A percentile compares a stretch with the other conserved stretches of the same genome.
These are phyloP conservation scores for Hippoglossus hippoglossus DNA, from an alignment of 2,797 vertebrate species.

Conservation along the genomic window DNA sequence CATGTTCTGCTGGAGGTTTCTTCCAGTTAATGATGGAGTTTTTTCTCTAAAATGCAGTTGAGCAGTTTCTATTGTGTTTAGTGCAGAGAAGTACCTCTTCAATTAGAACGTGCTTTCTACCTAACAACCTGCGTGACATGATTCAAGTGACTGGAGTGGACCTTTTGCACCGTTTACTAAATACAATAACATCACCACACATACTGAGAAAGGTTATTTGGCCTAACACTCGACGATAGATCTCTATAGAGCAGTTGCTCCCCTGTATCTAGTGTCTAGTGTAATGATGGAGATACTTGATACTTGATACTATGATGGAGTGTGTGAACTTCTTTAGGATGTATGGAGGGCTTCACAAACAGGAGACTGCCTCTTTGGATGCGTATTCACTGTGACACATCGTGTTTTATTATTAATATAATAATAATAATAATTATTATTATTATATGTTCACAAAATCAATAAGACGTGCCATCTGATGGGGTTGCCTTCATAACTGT, in stretches of 20 bases:
- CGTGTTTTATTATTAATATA: not conserved
- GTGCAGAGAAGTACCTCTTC: not conserved
- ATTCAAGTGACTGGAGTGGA: too few relatives aligned
- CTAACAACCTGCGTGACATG: not conserved
- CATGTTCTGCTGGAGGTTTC: too few relatives aligned
- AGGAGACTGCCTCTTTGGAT: not conserved
- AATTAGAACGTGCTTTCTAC: not conserved
- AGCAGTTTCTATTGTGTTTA: too few relatives aligned
- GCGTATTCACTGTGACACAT: not conserved
- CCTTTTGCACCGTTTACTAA: too few relatives aligned
- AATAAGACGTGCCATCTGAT: too few relatives aligned
- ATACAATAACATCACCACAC: conserved; percentile 8
- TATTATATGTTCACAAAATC: too few relatives aligned
- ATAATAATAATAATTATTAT: too few relatives aligned
- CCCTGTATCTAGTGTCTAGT: not conserved
- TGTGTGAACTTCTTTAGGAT: not conserved
- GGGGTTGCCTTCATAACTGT: too few relatives aligned
- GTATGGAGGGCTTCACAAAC: not conserved
- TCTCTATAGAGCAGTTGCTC: not conserved
- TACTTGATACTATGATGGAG: not conserved
- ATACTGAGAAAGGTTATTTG: not conserved
- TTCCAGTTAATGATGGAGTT: too few relatives aligned
- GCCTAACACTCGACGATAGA: not conserved
- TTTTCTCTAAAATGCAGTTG: too few relatives aligned
- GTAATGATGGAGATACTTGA: conserved; percentile 2